Evolutionary conservation across 1,140 invertebrate genomes (phyloP).

Genomic region (Diorhabda sublineata): DNA sequence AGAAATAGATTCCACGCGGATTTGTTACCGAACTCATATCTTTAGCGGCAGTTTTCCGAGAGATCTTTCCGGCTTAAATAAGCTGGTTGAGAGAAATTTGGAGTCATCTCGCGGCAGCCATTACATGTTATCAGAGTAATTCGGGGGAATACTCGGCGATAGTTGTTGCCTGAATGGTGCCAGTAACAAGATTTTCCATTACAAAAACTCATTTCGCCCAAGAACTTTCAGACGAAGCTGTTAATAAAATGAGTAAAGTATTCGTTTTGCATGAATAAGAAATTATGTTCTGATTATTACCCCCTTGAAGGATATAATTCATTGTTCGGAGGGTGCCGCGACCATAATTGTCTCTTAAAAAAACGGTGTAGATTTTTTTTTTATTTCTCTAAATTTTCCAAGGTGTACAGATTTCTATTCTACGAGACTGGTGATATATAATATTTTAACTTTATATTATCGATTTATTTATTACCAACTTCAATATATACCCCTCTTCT

Average conservation of each 20-base stretch:
- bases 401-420: no score
- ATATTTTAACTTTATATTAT: no score
- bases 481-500: no score
- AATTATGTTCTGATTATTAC: slow-evolving; percentile 4
- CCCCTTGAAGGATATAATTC: not conserved
- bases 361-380: no score
- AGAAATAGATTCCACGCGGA: not conserved
- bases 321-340: not conserved
- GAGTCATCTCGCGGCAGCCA: slow-evolving; percentile 28
- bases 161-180: slow-evolving; percentile 30
- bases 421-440: no score
- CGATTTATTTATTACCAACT: no score
- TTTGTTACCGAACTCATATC: slow-evolving; percentile 2
- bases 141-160: slow-evolving; percentile 22
- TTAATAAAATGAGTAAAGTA: slow-evolving; percentile 3
- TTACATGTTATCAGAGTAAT: slow-evolving; percentile 31
- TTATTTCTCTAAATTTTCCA: no score
- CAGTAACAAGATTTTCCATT: slow-evolving; percentile 25
- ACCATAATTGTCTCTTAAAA: no score
- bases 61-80: slow-evolving; percentile 5
- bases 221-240: slow-evolving; percentile 6
- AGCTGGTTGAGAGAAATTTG: slow-evolving; percentile 26
- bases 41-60: not conserved
- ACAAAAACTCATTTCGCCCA: slow-evolving; percentile 18
- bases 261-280: slow-evolving; percentile 4